Conservation (phyloP, 2,797 vertebrate species). For the Semotilus atromaculatus region DNA sequence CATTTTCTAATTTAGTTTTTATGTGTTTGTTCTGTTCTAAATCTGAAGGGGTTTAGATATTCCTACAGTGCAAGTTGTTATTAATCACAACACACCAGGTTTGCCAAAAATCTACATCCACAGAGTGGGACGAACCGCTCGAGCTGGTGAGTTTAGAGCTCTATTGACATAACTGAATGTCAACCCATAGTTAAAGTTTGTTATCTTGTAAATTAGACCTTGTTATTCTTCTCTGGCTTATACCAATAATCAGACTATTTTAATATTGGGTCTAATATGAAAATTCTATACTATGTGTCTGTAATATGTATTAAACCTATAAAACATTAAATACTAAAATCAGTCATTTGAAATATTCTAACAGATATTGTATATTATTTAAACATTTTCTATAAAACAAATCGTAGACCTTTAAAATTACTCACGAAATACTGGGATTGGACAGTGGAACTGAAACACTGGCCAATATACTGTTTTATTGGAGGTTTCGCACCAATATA, state of each 20-base stretch:
- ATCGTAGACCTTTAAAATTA: too few relatives aligned
- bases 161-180: background rate
- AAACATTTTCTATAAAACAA: too few relatives aligned
- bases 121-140: constrained; percentile 93
- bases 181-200: background rate
- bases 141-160: constrained; percentile 82
- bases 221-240: background rate
- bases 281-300: background rate
- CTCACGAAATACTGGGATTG: too few relatives aligned
- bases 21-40: background rate
- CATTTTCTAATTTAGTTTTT: background rate
- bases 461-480: too few relatives aligned
- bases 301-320: background rate
- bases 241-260: background rate
- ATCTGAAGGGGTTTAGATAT: constrained; percentile 90
- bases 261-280: background rate
- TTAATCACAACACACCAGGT: constrained; percentile 96
- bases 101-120: constrained; percentile 97
- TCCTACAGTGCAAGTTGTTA: constrained; percentile 92
- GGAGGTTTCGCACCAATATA: too few relatives aligned
- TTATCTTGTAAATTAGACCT: background rate
- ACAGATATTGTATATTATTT: too few relatives aligned
- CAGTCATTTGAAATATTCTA: background rate
- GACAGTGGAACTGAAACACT: too few relatives aligned
- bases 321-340: background rate